Base-by-base conservation (phyloP, 2,113 vertebrate genomes). In the Trochalopteron elliotii region DNA sequence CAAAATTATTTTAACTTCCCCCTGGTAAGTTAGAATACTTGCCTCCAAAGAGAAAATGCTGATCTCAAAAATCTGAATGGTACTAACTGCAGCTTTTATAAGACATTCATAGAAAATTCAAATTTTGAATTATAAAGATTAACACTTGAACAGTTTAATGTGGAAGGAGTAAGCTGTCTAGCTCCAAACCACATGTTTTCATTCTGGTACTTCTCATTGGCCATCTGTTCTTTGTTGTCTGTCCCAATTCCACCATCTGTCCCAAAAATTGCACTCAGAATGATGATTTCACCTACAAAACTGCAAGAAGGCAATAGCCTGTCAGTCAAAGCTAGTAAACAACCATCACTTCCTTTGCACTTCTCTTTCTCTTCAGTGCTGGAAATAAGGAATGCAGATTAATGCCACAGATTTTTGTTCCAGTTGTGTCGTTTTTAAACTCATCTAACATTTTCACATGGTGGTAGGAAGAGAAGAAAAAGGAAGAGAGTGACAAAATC, bases 171-270 rank as follows among this genome's bases (percentile, higher is more conserved):
- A 88, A 79, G 21, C 11, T 63, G 31, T 53, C 59, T 84, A 77
- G 39, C 30, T 84, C 35, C 52, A 78, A 89, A 91, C 83, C 72
- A 86, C 80, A 77, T 47, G 76, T 64, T 93, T 94, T 91, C 68
- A 56, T 89, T 92, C 76, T 87, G 56, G 22, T 93, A 45, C 52
- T 92, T 93, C 72, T 92, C 76, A 88, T 25, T 91, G 76, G 50
- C 80, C 60, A 84, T 93, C 76, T 97, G 83, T 71, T 90, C 69
- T 81, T 90, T 94, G 60, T 52, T 91, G 27, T 75, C 56, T 89
- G 86, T 78, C 60, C 83, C 68, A 89, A 2, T 87, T 86, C 47
- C 52, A 78, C 83, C 50, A 70, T 88, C 83, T 93, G 59, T 59
- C 86, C 72, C 42, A 8, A 86, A 75, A 80, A 92, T 69, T 90